phyloP scores from a whole-genome alignment of 2,888 invertebrate genomes.

The Andrena minutula region DNA sequence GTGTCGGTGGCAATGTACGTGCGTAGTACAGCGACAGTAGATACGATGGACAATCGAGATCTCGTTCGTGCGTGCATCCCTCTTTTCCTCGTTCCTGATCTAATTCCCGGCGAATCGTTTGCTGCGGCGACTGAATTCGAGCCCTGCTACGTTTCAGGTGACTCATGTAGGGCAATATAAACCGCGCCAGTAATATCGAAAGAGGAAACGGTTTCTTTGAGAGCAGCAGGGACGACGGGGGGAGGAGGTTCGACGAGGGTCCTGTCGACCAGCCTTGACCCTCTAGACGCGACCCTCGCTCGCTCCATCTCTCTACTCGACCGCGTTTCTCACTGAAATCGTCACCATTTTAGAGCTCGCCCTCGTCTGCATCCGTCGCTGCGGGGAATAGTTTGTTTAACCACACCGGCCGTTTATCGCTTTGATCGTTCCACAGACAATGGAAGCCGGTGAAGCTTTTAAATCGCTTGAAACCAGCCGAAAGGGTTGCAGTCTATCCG shows the following conservation, averaged over 20 bases:
- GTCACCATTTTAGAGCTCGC: constrained; percentile 45
- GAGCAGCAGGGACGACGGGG: constrained; percentile 32
- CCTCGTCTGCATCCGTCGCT: constrained; percentile 7
- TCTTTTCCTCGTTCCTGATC: not conserved
- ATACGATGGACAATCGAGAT: not conserved
- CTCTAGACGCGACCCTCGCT: constrained; percentile 36
- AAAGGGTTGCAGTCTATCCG: constrained; percentile 12
- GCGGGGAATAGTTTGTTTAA: constrained; percentile 6
- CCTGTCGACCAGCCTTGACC: constrained; percentile 62
- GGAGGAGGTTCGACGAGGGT: constrained; percentile 45
- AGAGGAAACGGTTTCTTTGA: constrained; percentile 39
- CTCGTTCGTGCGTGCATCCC: not conserved
- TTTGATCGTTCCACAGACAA: constrained; percentile 44
- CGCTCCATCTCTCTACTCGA: constrained; percentile 52
- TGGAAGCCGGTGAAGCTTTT: constrained; percentile 32
- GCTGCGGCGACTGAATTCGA: not conserved
- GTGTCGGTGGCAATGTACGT: too few species aligned
- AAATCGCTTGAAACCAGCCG: constrained; percentile 37
- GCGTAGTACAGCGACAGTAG: not conserved
- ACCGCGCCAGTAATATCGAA: constrained; percentile 44
- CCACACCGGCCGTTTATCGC: constrained; percentile 14
- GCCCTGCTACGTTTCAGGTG: constrained; percentile 16
- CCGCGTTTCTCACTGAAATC: constrained; percentile 60
- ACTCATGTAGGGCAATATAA: constrained; percentile 46
- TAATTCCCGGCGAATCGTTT: constrained; percentile 1